Conservation (phyloP, 30 jellyfish, hydroid and myxozoan genomes). For the Pseudorhiza aurosa region DNA sequence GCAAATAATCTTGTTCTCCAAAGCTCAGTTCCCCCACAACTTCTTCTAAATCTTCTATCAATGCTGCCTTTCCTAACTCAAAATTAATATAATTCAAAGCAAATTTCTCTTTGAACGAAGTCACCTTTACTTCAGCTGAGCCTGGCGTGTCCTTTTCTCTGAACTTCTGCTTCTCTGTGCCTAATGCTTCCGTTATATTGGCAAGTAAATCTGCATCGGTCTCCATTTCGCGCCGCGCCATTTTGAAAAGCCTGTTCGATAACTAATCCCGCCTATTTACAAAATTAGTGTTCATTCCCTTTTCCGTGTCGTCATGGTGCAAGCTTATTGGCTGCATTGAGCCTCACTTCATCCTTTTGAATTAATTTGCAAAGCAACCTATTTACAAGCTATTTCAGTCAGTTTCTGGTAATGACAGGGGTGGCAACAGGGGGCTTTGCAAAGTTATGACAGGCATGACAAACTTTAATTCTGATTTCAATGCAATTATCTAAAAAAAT, state of each 20-base stretch:
- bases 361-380: no score
- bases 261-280: slow-evolving; percentile 33
- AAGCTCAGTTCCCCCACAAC: neutral
- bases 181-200: neutral
- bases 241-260: neutral
- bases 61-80: neutral
- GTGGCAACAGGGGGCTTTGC: no score
- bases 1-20: neutral
- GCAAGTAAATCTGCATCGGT: slow-evolving; percentile 12
- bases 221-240: slow-evolving; percentile 32
- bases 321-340: no score
- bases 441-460: no score
- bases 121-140: neutral
- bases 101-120: slow-evolving; percentile 20
- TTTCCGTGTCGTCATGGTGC: neutral
- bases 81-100: slow-evolving; percentile 11
- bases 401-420: no score
- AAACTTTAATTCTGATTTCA: no score
- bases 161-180: neutral
- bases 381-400: no score
- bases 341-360: no score
- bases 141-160: neutral
- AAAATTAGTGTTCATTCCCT: slow-evolving; percentile 8
- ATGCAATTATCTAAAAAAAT: no score
- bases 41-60: slow-evolving; percentile 11